phyloP scores from a whole-genome alignment of 2,113 vertebrate species.

The Phylloscopus whistleri region DNA sequence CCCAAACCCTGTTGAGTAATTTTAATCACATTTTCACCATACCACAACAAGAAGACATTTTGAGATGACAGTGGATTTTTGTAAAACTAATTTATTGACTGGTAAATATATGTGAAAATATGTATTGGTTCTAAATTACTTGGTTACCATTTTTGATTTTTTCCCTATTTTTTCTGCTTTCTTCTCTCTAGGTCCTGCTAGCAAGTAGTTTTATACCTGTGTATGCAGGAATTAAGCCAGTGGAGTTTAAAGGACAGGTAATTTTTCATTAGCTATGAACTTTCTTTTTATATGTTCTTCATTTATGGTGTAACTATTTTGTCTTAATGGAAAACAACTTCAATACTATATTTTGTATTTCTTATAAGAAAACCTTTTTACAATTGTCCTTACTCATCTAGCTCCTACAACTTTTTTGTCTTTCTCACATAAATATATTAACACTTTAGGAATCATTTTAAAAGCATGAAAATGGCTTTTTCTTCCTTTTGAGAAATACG shows the following conservation, averaged over 20 bases:
- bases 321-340: neutral
- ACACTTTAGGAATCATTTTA: neutral
- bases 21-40: neutral
- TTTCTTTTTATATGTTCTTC: neutral
- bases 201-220: conserved; percentile 90
- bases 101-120: neutral
- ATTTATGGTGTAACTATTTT: neutral
- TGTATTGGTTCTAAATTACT: neutral
- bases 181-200: conserved; percentile 77
- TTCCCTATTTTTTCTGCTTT: neutral
- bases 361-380: neutral
- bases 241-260: conserved; percentile 90
- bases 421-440: neutral
- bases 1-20: neutral
- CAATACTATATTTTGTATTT: neutral
- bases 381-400: neutral
- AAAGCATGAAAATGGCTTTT: neutral
- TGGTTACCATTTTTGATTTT: neutral
- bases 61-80: neutral
- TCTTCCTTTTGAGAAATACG: neutral
- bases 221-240: conserved; percentile 83
- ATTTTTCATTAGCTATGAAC: neutral
- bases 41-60: neutral
- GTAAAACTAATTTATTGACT: neutral
- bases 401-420: neutral